Evolutionary conservation across 2,113 vertebrate species (phyloP).

Genomic region (Lagopus leucura): DNA sequence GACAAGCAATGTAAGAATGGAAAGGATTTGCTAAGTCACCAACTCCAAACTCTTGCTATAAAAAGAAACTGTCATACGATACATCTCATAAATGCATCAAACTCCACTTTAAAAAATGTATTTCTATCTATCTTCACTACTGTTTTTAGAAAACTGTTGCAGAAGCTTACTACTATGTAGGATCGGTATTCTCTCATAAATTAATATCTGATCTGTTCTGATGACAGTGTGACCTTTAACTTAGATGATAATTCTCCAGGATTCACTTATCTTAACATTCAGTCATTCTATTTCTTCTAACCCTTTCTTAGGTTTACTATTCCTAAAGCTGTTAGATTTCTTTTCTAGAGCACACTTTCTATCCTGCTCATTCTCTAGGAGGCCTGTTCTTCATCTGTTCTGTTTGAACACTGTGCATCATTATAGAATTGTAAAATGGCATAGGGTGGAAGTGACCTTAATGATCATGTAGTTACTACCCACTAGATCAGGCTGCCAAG

Average conservation of each 20-base stretch:
- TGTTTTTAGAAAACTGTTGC: background rate
- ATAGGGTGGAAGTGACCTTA: no score
- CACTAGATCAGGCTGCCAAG: background rate
- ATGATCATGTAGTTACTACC: background rate
- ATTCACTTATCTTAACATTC: background rate
- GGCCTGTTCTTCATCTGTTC: background rate
- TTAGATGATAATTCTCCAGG: background rate
- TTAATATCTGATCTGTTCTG: background rate
- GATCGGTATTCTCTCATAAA: background rate
- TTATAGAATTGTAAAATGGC: background rate
- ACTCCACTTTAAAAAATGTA: background rate
- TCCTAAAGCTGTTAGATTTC: background rate
- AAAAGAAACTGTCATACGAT: constrained; percentile 6
- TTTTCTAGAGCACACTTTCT: background rate
- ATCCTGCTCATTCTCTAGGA: background rate
- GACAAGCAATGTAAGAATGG: constrained; percentile 12
- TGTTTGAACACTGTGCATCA: background rate
- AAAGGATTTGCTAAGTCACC: constrained; percentile 47
- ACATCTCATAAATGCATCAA: background rate
- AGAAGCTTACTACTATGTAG: background rate
- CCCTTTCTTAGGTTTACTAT: background rate
- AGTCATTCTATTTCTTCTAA: background rate
- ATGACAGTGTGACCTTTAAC: background rate
- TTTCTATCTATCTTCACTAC: background rate
- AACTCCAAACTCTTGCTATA: background rate